A percentile compares a stretch with the other conserved stretches of the same genome.
Evolutionary conservation across 1,140 invertebrate species (phyloP).

Genomic region (Coelopa frigida): DNA sequence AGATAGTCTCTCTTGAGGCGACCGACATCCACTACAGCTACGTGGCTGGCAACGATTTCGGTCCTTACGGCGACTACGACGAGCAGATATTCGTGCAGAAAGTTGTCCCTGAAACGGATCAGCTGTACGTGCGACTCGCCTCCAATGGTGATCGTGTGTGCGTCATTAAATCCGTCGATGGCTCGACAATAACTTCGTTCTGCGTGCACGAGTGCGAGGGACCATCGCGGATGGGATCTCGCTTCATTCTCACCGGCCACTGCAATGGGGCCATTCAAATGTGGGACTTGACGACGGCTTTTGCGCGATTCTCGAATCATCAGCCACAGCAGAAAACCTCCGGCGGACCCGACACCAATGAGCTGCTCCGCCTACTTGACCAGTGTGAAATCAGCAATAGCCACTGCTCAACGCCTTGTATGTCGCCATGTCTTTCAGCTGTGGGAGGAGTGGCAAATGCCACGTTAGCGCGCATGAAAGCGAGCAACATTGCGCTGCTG

Average conservation of each 20-base stretch:
- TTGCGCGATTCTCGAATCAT: constrained; percentile 70
- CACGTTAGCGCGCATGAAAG: constrained; percentile 59
- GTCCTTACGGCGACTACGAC: constrained; percentile 95
- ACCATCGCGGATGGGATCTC: constrained; percentile 81
- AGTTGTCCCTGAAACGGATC: constrained; percentile 92
- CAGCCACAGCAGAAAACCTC: constrained; percentile 53
- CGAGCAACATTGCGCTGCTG: constrained; percentile 65
- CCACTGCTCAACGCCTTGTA: constrained; percentile 74
- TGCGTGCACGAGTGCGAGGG: constrained; percentile 97
- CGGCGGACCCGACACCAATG: constrained; percentile 83
- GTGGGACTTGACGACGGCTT: constrained; percentile 95
- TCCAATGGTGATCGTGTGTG: constrained; percentile 92
- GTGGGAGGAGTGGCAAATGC: constrained; percentile 41
- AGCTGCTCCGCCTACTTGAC: constrained; percentile 82
- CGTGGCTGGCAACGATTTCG: constrained; percentile 74
- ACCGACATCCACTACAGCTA: constrained; percentile 71
- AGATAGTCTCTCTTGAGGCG: constrained; percentile 56
- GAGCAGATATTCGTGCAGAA: constrained; percentile 98
- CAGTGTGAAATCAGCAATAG: constrained; percentile 87
- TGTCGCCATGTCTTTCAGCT: constrained; percentile 68
- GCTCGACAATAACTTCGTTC: constrained; percentile 90
- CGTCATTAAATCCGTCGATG: constrained; percentile 89
- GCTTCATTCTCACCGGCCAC: constrained; percentile 94
- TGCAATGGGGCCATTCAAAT: constrained; percentile 92
- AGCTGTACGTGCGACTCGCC: constrained; percentile 86